These are phyloP conservation scores for Phoebastria nigripes DNA, from an alignment of 2,797 vertebrate species.

Conservation along the genomic window DNA sequence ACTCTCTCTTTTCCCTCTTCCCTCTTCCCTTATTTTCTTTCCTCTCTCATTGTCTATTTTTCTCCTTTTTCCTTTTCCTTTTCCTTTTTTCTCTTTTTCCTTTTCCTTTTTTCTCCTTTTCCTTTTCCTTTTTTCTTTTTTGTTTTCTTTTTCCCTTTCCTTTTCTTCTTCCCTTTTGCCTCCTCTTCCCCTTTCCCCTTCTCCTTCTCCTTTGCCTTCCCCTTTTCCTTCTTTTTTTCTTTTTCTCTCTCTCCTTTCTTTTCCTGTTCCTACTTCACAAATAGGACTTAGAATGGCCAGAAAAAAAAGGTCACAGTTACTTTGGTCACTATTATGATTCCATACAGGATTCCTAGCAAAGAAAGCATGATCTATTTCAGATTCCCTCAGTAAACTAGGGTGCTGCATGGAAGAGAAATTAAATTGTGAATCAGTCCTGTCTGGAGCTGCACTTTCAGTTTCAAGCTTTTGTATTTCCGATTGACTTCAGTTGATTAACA, in stretches of 20 bases:
- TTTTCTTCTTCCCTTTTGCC: too few relatives aligned
- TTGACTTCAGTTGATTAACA: not conserved
- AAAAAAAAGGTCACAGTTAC: not conserved
- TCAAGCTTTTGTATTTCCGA: not conserved
- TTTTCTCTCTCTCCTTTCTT: not conserved
- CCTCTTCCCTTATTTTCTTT: not conserved
- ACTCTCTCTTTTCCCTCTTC: too few relatives aligned
- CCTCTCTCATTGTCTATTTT: not conserved
- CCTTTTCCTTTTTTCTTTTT: too few relatives aligned
- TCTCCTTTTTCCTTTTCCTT: not conserved
- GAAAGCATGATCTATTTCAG: not conserved
- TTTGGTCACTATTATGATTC: not conserved
- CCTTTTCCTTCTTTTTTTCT: accelerated
- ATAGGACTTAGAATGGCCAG: not conserved
- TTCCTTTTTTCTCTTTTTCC: not conserved
- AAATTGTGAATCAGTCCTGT: not conserved
- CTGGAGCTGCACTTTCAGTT: not conserved
- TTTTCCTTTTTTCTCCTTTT: too few relatives aligned
- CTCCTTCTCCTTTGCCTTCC: accelerated
- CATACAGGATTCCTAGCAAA: not conserved
- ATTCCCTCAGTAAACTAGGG: not conserved
- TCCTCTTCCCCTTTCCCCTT: too few relatives aligned
- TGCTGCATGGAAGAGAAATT: not conserved
- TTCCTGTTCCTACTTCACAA: not conserved
- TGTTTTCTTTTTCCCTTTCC: not conserved